Conservation (phyloP, 2,888 invertebrate species). For the Papilio gigon region DNA sequence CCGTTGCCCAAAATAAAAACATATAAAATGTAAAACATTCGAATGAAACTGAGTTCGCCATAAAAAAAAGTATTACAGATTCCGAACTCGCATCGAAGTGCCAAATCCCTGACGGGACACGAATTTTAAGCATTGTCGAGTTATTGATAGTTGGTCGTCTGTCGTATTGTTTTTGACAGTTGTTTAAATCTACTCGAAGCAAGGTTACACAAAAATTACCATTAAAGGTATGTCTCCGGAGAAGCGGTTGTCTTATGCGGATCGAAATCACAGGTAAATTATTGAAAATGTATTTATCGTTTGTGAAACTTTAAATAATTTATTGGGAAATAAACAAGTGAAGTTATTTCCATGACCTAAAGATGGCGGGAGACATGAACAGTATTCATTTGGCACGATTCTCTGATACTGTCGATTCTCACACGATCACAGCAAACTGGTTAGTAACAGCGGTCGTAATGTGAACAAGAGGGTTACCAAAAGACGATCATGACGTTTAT, state of each 20-base stretch:
- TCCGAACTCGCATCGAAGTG: constrained; percentile 68
- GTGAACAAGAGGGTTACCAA: not conserved
- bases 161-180: constrained; percentile 64
- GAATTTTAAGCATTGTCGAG: constrained; percentile 70
- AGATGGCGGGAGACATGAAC: not conserved
- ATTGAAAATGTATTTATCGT: not conserved
- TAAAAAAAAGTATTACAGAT: constrained; percentile 70
- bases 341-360: constrained; percentile 6
- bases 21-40: constrained; percentile 53
- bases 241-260: constrained; percentile 4
- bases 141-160: constrained; percentile 52
- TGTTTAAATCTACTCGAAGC: constrained; percentile 45
- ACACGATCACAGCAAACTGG: not conserved
- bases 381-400: not conserved
- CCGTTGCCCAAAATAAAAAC: constrained; percentile 26
- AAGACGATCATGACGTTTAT: not conserved
- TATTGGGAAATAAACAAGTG: not conserved
- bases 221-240: not conserved
- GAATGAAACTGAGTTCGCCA: constrained; percentile 58
- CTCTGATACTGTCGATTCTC: not conserved
- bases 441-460: not conserved
- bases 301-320: not conserved
- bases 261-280: constrained; percentile 14
- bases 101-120: constrained; percentile 70
- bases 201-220: constrained; percentile 44